These are phyloP conservation scores for Oryctolagus cuniculus DNA, from an alignment of 2,113 vertebrate genomes.

Conservation along the genomic window mOryCun1.1 NC_091433.1:163331501-163332000, in stretches of 20 bases:
- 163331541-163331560: neutral
- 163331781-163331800: neutral
- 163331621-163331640: neutral
- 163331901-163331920: neutral
- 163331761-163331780: neutral
- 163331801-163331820: slow-evolving; percentile 16
- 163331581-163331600: slow-evolving; percentile 36
- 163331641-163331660: neutral
- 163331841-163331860: slow-evolving; percentile 25
- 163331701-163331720: slow-evolving; percentile 31
- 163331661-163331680: neutral
- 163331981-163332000: too few relatives aligned
- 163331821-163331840: neutral
- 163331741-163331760: neutral
- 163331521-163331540: neutral
- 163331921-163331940: neutral
- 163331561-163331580: neutral
- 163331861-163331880: slow-evolving; percentile 34
- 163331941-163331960: neutral
- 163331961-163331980: neutral
- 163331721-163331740: neutral
- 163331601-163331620: neutral
- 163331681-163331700: neutral
- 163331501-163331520: slow-evolving; percentile 2
- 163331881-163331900: neutral